phyloP scores from a whole-genome alignment of 2,888 invertebrate species.

The Masnerella sp. region DNA sequence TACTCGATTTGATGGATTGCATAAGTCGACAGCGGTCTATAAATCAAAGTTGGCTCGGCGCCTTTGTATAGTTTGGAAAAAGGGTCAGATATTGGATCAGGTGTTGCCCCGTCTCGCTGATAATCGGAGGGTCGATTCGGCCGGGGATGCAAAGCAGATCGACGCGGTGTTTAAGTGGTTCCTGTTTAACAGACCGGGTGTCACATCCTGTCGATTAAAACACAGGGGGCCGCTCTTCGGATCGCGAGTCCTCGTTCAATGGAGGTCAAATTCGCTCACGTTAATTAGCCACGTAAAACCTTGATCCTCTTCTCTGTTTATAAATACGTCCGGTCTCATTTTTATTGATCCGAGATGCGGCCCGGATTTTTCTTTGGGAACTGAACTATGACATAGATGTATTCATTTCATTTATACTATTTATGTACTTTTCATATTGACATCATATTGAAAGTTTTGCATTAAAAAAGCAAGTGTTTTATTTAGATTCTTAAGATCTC shows the following conservation, averaged over 20 bases:
- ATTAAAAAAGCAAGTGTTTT: too few relatives aligned
- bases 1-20: too few relatives aligned
- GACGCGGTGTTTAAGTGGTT: slow-evolving; percentile 53
- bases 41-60: slow-evolving; percentile 46
- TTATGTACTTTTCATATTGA: too few relatives aligned
- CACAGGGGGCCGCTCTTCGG: slow-evolving; percentile 48
- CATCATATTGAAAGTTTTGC: too few relatives aligned
- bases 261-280: slow-evolving; percentile 64
- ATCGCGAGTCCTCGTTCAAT: slow-evolving; percentile 58
- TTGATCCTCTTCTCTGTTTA: slow-evolving; percentile 53
- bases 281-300: slow-evolving; percentile 53
- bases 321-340: slow-evolving; percentile 55
- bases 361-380: slow-evolving; percentile 26
- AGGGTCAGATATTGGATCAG: slow-evolving; percentile 50
- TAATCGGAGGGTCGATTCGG: slow-evolving; percentile 43
- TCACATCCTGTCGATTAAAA: slow-evolving; percentile 68
- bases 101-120: slow-evolving; percentile 30
- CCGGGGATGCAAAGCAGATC: slow-evolving; percentile 42
- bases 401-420: too few relatives aligned
- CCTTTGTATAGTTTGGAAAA: slow-evolving; percentile 35
- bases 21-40: slow-evolving; percentile 26
- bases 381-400: slow-evolving; percentile 6
- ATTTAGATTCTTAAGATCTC: too few relatives aligned
- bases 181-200: slow-evolving; percentile 63
- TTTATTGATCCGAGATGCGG: slow-evolving; percentile 43